phyloP scores from a whole-genome alignment of 1,140 invertebrate genomes.

The Coptotermes formosanus region DNA sequence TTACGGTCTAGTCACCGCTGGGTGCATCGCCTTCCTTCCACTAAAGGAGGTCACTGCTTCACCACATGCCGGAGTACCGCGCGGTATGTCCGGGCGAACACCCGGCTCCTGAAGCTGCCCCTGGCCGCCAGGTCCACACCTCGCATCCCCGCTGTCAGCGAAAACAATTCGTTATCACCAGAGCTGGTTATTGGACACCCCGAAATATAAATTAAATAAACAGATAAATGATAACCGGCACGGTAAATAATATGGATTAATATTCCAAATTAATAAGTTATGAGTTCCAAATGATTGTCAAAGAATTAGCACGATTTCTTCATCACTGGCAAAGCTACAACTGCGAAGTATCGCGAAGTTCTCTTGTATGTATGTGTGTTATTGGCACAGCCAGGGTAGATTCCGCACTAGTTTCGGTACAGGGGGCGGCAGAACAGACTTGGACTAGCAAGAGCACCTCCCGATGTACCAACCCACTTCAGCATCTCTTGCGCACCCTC shows the following conservation, averaged over 20 bases:
- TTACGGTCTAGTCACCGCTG: background rate
- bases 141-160: background rate
- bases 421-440: background rate
- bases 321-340: background rate
- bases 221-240: background rate
- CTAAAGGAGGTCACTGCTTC: background rate
- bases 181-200: background rate
- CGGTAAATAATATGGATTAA: background rate
- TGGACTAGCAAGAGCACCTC: background rate
- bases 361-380: background rate
- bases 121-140: background rate
- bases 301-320: background rate
- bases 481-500: background rate
- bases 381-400: background rate
- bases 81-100: background rate
- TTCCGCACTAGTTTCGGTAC: conserved; percentile 2
- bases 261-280: background rate
- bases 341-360: background rate
- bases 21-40: conserved; percentile 6
- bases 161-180: background rate
- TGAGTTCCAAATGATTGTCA: background rate
- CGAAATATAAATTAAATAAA: background rate
- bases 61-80: background rate
- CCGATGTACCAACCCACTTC: background rate
- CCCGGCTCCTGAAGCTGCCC: background rate